Evolutionary conservation across 2,888 invertebrate species (phyloP).

Genomic region (Chrysodeixis includens): DNA sequence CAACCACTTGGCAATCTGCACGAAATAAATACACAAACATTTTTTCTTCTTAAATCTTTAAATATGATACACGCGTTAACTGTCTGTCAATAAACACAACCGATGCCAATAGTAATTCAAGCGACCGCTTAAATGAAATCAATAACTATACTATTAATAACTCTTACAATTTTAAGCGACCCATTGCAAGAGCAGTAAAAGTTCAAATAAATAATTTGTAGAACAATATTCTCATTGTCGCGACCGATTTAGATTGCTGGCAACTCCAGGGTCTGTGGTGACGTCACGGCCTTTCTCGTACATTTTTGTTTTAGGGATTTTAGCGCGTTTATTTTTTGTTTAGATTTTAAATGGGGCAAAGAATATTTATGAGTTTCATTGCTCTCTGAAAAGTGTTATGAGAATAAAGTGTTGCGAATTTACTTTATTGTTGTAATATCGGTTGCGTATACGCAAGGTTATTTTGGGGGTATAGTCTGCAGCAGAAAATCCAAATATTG

Average conservation of each 20-base stretch:
- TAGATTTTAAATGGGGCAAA: constrained; percentile 35
- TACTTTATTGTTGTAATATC: constrained; percentile 1
- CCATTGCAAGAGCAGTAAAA: constrained; percentile 48
- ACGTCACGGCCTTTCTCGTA: constrained; percentile 59
- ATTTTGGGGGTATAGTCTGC: background rate
- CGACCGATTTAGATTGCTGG: constrained; percentile 62
- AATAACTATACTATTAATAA: constrained; percentile 44
- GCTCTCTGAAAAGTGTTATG: constrained; percentile 11
- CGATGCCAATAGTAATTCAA: constrained; percentile 37
- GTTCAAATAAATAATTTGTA: constrained; percentile 53
- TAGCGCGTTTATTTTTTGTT: constrained; percentile 34
- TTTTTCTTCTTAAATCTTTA: constrained; percentile 5
- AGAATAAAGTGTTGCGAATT: constrained; percentile 2
- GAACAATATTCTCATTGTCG: constrained; percentile 56
- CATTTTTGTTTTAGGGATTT: constrained; percentile 44
- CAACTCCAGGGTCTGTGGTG: constrained; percentile 53
- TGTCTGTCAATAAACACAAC: constrained; percentile 39
- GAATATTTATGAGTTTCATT: constrained; percentile 42
- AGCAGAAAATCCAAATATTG: background rate
- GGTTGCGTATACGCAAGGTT: background rate
- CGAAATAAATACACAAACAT: constrained; percentile 9
- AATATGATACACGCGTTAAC: constrained; percentile 26
- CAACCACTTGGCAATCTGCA: constrained; percentile 3
- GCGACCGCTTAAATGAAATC: constrained; percentile 43
- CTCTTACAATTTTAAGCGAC: constrained; percentile 35